Percentiles rank a stretch among this genome's conserved stretches.
These are phyloP conservation scores for Aphelenchoides bicaudatus DNA, from an alignment of 2,888 invertebrate genomes.

Conservation along the genomic window DNA sequence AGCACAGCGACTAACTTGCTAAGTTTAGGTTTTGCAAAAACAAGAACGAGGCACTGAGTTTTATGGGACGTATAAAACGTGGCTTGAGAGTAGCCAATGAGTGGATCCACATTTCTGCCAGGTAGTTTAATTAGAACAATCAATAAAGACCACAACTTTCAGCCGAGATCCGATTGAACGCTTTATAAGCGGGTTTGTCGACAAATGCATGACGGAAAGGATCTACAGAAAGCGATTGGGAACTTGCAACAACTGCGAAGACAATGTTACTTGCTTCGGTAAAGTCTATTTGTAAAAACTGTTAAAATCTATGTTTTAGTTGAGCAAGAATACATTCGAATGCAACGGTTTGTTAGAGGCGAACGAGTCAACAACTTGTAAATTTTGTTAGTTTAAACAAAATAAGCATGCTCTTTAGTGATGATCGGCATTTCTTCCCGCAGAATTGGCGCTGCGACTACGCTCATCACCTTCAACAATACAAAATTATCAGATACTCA, in stretches of 20 bases:
- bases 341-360: not conserved
- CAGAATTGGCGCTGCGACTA: slow-evolving; percentile 25
- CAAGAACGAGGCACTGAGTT: slow-evolving; percentile 16
- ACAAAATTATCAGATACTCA: slow-evolving; percentile 22
- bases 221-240: slow-evolving; percentile 15
- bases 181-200: slow-evolving; percentile 27
- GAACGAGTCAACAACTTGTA: slow-evolving; percentile 17
- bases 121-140: too few relatives aligned
- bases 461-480: slow-evolving; percentile 14
- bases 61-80: not conserved
- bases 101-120: slow-evolving; percentile 10
- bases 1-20: not conserved
- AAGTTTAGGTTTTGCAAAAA: slow-evolving; percentile 9
- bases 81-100: not conserved
- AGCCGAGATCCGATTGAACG: slow-evolving; percentile 28
- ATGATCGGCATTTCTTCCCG: not conserved
- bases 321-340: slow-evolving; percentile 17
- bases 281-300: too few relatives aligned
- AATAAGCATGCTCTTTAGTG: slow-evolving; percentile 16
- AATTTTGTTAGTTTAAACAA: slow-evolving; percentile 24
- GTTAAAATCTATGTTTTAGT: too few relatives aligned
- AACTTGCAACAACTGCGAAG: slow-evolving; percentile 25
- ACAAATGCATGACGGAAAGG: slow-evolving; percentile 25
- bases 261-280: slow-evolving; percentile 24
- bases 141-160: too few relatives aligned